Base-by-base conservation (phyloP, 2,113 vertebrate genomes). In the Microtus montanus region DNA sequence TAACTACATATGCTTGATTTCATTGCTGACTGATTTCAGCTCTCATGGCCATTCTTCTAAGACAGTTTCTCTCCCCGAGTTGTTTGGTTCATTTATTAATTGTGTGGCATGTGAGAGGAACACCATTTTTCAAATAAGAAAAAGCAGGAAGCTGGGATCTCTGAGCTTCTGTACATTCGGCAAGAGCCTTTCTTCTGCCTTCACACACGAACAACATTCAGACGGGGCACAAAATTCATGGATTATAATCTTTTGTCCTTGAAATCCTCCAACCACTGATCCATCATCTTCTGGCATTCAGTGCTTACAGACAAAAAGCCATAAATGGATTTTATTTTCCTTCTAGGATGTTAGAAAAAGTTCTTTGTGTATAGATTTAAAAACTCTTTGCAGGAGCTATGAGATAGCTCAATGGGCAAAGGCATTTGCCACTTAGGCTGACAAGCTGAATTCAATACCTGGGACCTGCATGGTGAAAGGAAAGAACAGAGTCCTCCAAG, bases 1-100 rank as follows among this genome's bases (percentile, higher is more conserved):
- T 91, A 54, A 75, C 64, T 86, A 95, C n/a, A 88, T 26, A 70
- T 64, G 30, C 30, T 91, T 91, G 94, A 91, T 83, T 96, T 54
- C 87, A 35, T 91, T 71, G 77, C 41, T 85, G 83, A 82, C 52
- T 73, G 13, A 84, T 63, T 86, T 87, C 63, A 7, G 90, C 74
- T 83, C 63, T 91, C 63, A 84, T 24, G 91, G 28, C 22, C 22
- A 58, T 85, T 87, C 17, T 84, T 95, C 68, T 24, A 77, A 58
- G 64, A 91, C 15, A 35, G 17, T 68, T 91, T 96, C 7, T 91
- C 70, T 96, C 89, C 89, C 85, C 90, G 52, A 91, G 70, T 38
- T 95, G 54, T 91, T 86, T 89, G 58, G 95, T 64, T 24, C 41
- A 93, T 66, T 94, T 87, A 71, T 89, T 75, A 84, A 1, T 19